A percentile compares a stretch with the other conserved stretches of the same genome.
phyloP scores from a whole-genome alignment of 2,797 vertebrate genomes.

The Enteromius anoplus region DNA sequence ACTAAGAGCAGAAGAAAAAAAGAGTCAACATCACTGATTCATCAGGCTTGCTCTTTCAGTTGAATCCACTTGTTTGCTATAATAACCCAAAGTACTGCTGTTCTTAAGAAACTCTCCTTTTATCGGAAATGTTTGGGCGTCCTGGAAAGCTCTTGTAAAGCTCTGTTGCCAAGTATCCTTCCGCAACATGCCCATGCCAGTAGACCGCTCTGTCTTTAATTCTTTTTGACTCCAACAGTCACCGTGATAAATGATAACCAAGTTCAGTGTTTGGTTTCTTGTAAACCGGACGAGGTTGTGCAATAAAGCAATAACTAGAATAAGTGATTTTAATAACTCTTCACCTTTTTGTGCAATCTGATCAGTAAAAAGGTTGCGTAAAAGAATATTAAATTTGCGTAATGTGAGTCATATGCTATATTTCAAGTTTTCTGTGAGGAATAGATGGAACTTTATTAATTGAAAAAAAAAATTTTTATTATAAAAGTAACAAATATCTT shows the following conservation, averaged over 20 bases:
- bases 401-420: background rate
- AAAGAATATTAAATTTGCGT: background rate
- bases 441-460: background rate
- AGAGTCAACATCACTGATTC: background rate
- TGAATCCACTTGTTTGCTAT: constrained; percentile 13
- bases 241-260: constrained; percentile 3
- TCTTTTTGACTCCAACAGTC: background rate
- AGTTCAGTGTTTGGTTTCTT: constrained; percentile 20
- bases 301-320: background rate
- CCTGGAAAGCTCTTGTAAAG: constrained; percentile 47
- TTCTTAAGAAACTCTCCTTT: constrained; percentile 52
- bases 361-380: background rate
- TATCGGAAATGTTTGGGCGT: constrained; percentile 52
- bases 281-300: constrained; percentile 10
- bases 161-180: constrained; percentile 30
- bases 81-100: constrained; percentile 31
- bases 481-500: background rate
- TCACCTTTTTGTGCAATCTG: background rate
- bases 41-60: background rate
- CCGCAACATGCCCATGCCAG: constrained; percentile 41
- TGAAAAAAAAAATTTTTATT: background rate
- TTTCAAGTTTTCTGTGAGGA: background rate
- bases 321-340: constrained; percentile 20
- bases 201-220: constrained; percentile 29
- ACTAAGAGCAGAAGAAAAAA: background rate